phyloP scores from a whole-genome alignment of 2,888 invertebrate species.

The Pseudanteris insignis region DNA sequence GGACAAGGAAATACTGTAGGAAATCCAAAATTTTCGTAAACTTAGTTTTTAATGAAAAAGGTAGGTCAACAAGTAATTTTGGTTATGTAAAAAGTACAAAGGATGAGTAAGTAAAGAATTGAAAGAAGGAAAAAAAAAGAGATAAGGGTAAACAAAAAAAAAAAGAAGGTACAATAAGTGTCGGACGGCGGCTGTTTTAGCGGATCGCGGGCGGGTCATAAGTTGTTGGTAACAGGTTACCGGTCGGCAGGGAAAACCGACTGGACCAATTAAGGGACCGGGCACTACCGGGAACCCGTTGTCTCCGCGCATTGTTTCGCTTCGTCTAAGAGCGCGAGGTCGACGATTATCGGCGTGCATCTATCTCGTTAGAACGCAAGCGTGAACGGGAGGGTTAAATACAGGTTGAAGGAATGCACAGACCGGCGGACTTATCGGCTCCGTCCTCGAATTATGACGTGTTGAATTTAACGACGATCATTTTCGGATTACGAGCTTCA shows the following conservation, averaged over 20 bases:
- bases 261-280: constrained; percentile 41
- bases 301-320: constrained; percentile 34
- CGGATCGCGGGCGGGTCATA: constrained; percentile 4
- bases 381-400: constrained; percentile 50
- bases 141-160: constrained; percentile 3
- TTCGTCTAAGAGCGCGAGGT: constrained; percentile 20
- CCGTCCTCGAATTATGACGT: constrained; percentile 33
- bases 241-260: constrained; percentile 28
- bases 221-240: background rate
- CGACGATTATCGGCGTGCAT: constrained; percentile 55
- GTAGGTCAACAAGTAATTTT: no score
- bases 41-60: no score
- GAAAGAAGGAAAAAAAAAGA: background rate
- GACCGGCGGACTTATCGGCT: constrained; percentile 13
- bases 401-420: constrained; percentile 51
- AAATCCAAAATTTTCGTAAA: no score
- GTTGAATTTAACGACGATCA: constrained; percentile 33
- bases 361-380: constrained; percentile 58
- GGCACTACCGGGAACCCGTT: constrained; percentile 32
- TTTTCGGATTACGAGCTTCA: no score
- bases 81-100: no score
- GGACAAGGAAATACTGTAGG: no score
- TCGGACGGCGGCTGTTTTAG: constrained; percentile 5
- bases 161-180: constrained; percentile 1
- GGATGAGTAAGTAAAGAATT: background rate